Percentiles rank a stretch among this genome's conserved stretches.
Conservation (phyloP, 2,888 invertebrate genomes). For the Agonopterix arenella region DNA sequence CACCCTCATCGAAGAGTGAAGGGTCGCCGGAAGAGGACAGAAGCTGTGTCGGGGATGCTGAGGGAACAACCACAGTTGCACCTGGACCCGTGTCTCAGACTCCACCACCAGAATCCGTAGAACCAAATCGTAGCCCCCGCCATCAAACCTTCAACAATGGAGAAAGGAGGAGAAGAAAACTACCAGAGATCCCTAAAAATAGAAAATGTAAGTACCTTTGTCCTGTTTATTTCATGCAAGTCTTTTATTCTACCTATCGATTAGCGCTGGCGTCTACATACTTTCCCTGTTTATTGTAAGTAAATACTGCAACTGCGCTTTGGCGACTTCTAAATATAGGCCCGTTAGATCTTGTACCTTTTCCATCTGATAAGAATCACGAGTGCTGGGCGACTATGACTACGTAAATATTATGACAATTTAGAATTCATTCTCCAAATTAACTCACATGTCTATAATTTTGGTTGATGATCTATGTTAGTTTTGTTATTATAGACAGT, state of each 20-base stretch:
- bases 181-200: constrained; percentile 93
- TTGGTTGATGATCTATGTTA: no score
- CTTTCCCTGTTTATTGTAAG: constrained; percentile 9
- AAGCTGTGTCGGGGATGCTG: constrained; percentile 75
- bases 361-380: no score
- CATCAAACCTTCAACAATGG: constrained; percentile 58
- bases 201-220: constrained; percentile 83
- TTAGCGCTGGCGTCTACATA: constrained; percentile 12
- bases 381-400: no score
- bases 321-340: constrained; percentile 17
- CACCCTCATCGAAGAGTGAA: constrained; percentile 87
- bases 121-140: constrained; percentile 48
- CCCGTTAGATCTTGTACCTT: no score
- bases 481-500: no score
- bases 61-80: constrained; percentile 32
- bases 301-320: constrained; percentile 30
- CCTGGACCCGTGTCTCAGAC: constrained; percentile 37
- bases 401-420: no score
- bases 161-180: constrained; percentile 86
- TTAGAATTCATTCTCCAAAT: no score
- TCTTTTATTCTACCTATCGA: neutral
- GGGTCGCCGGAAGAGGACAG: constrained; percentile 80
- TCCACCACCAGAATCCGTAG: constrained; percentile 40
- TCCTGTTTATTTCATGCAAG: neutral
- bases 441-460: no score